These are phyloP conservation scores for Orchestes rusci DNA, from an alignment of 2,888 invertebrate species.

Conservation along the genomic window DNA sequence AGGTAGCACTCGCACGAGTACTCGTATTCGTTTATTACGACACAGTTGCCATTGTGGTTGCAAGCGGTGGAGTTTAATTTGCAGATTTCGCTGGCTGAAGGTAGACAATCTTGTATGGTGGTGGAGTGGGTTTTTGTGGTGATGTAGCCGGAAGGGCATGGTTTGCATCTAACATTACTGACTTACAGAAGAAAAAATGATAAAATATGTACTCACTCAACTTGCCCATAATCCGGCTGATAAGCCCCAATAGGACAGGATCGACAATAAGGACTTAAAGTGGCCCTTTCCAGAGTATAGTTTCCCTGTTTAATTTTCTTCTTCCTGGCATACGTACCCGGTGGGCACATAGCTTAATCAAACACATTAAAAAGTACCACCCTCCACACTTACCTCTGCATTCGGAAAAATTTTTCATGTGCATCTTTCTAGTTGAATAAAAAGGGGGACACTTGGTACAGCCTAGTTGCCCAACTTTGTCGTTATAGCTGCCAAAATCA, in stretches of 20 bases:
- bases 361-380: no score
- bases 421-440: constrained; percentile 50
- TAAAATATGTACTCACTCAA: constrained; percentile 26
- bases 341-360: constrained; percentile 42
- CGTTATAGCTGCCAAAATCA: constrained; percentile 53
- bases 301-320: constrained; percentile 35
- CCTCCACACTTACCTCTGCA: constrained; percentile 52
- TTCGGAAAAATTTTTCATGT: constrained; percentile 43
- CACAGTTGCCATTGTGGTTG: constrained; percentile 38
- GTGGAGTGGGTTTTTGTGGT: constrained; percentile 43
- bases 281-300: constrained; percentile 39
- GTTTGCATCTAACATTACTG: neutral
- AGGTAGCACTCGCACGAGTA: constrained; percentile 46
- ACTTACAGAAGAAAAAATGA: neutral
- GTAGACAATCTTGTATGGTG: constrained; percentile 43
- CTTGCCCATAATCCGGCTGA: constrained; percentile 52
- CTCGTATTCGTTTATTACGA: constrained; percentile 37
- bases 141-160: constrained; percentile 50
- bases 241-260: constrained; percentile 54
- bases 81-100: constrained; percentile 47
- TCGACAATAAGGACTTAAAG: constrained; percentile 50
- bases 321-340: constrained; percentile 46
- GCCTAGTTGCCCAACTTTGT: constrained; percentile 46
- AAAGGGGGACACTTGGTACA: constrained; percentile 53
- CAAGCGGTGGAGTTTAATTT: constrained; percentile 46